Evolutionary conservation across 92 coral and sea anemone genomes (phyloP).

Genomic region (Umimayanthus kanabou): DNA sequence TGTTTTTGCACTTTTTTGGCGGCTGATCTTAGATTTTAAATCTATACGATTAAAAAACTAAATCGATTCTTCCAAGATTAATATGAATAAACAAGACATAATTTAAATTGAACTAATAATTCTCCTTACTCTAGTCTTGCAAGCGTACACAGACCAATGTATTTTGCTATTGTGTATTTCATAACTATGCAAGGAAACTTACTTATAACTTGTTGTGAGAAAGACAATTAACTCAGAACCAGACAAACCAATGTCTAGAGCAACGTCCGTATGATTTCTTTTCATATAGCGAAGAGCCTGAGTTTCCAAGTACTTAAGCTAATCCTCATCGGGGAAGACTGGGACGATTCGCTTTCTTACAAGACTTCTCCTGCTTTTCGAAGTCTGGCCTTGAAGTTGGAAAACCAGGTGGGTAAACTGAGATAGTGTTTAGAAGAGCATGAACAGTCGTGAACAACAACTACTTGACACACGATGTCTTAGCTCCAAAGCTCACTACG

Average conservation of each 20-base stretch:
- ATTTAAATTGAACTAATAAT: no score
- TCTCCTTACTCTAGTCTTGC: background rate
- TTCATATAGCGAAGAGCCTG: background rate
- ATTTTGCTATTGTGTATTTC: no score
- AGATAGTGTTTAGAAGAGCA: background rate
- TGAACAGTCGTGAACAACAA: background rate
- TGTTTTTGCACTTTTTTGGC: no score
- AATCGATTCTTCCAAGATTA: no score
- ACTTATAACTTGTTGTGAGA: background rate
- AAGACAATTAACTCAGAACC: background rate
- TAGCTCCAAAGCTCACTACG: no score
- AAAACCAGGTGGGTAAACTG: background rate
- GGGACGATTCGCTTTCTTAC: conserved; percentile 12
- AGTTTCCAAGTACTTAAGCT: background rate
- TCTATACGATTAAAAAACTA: no score
- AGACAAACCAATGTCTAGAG: background rate
- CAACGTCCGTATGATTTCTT: background rate
- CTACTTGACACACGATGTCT: no score
- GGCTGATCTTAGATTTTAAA: no score
- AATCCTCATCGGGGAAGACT: conserved; percentile 14
- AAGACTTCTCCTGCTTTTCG: background rate
- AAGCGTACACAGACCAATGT: background rate
- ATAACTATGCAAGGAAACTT: background rate
- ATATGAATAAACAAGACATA: background rate
- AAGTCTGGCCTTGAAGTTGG: conserved; percentile 4